Evolutionary conservation across 2,113 vertebrate genomes (phyloP).

Genomic region (Alces alces): DNA sequence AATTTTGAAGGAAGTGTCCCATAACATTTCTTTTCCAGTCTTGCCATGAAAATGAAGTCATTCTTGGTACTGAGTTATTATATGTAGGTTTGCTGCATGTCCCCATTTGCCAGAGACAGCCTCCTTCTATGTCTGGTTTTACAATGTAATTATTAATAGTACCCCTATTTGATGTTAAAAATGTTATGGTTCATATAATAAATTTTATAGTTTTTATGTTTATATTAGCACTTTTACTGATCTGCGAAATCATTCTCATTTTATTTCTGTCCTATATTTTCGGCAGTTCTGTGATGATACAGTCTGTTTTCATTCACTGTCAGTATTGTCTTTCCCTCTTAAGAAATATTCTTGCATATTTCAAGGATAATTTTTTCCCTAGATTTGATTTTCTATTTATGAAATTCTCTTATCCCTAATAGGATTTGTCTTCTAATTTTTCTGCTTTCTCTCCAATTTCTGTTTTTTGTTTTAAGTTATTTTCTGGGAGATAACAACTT

Average conservation of each 20-base stretch:
- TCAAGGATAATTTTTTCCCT: neutral
- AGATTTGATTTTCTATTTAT: neutral
- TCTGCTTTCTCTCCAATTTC: neutral
- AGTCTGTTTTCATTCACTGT: neutral
- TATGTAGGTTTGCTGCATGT: neutral
- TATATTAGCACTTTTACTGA: neutral
- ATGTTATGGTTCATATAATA: neutral
- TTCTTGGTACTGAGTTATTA: neutral
- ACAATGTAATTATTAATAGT: neutral
- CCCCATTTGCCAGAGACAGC: neutral
- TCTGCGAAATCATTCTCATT: neutral
- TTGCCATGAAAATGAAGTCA: neutral
- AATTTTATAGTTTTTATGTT: neutral
- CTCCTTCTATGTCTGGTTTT: neutral
- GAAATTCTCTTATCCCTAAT: neutral
- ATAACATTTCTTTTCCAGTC: neutral
- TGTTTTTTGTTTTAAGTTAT: neutral
- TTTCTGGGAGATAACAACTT: neutral
- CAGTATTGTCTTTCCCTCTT: neutral
- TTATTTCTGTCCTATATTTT: neutral
- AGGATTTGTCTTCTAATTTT: neutral
- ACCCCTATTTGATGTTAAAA: neutral
- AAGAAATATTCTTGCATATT: neutral
- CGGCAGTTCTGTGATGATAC: neutral
- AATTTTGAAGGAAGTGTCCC: neutral